Evolutionary conservation across 2,888 invertebrate species (phyloP).

Genomic region (Anticlea derivata): DNA sequence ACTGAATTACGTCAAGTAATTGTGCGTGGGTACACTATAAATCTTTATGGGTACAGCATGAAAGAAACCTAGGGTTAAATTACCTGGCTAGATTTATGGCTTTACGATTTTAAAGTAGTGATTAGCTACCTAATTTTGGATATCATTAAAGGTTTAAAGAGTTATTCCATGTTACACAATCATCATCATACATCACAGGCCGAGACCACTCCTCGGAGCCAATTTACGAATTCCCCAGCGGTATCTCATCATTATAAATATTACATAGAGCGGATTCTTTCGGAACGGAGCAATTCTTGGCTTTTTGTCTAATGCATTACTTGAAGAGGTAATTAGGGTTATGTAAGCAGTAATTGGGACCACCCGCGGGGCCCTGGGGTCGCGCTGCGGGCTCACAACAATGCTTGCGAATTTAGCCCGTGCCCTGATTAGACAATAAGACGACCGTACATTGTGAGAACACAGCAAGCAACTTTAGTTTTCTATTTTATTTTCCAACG

Average conservation of each 20-base stretch:
- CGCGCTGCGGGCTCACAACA: conserved; percentile 43
- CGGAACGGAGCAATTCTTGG: no score
- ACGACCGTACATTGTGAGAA: conserved; percentile 5
- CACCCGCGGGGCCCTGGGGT: conserved; percentile 56
- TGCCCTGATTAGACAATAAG: conserved; percentile 47
- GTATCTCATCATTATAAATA: conserved; percentile 52
- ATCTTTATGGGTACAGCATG: not conserved
- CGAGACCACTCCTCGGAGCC: conserved; percentile 43
- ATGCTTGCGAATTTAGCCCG: conserved; percentile 56
- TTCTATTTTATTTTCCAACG: no score
- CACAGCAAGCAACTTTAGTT: no score
- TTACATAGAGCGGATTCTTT: conserved; percentile 49
- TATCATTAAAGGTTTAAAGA: not conserved
- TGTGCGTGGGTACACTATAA: conserved; percentile 2
- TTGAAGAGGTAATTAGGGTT: conserved; percentile 65
- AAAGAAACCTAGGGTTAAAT: not conserved
- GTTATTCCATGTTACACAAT: conserved; percentile 10
- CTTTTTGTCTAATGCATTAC: conserved; percentile 56
- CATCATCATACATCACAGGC: conserved; percentile 38
- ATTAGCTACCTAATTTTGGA: not conserved
- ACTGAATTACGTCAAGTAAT: conserved; percentile 22
- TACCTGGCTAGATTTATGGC: not conserved
- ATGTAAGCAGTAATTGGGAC: conserved; percentile 61
- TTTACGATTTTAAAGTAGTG: not conserved
- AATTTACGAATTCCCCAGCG: conserved; percentile 55